phyloP scores from a whole-genome alignment of 2,113 vertebrate genomes.

The Gnathonemus echidnorhynchus region DNA sequence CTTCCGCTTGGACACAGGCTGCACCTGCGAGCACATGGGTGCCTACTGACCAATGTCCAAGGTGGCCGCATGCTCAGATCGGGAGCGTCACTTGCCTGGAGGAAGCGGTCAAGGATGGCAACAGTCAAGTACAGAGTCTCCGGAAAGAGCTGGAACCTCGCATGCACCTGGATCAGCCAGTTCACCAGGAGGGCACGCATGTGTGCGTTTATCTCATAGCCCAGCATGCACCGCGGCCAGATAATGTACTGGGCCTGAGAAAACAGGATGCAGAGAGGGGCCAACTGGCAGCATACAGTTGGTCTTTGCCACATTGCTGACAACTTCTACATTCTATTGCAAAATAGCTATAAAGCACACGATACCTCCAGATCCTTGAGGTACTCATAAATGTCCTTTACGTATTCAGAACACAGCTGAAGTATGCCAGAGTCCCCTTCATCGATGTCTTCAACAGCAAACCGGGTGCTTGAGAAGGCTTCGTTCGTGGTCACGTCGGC shows the following conservation, averaged over 20 bases:
- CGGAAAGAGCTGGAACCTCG: conserved; percentile 82
- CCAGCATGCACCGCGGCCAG: conserved; percentile 66
- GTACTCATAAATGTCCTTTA: conserved; percentile 86
- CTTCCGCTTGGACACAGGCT: conserved; percentile 71
- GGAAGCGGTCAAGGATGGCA: conserved; percentile 80
- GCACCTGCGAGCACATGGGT: conserved; percentile 51
- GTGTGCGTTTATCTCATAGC: conserved; percentile 67
- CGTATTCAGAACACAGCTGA: conserved; percentile 82
- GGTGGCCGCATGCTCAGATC: background rate
- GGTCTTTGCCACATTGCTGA: background rate
- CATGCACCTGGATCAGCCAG: conserved; percentile 94
- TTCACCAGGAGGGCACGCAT: conserved; percentile 92
- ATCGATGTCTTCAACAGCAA: conserved; percentile 78
- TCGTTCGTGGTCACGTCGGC: conserved; percentile 66
- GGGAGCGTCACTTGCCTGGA: conserved; percentile 63
- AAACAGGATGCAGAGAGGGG: background rate
- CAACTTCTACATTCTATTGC: background rate
- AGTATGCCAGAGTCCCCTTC: conserved; percentile 68
- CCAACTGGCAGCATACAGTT: background rate
- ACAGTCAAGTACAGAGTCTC: conserved; percentile 90
- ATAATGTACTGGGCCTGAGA: conserved; percentile 70
- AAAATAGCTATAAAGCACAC: background rate
- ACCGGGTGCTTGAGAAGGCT: conserved; percentile 76
- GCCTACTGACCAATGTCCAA: background rate
- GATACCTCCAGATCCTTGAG: conserved; percentile 75